Evolutionary conservation across 2,797 vertebrate species (phyloP), one percentile per base, ranked within the genome.

Genomic region (Mionectes olivaceus): DNA sequence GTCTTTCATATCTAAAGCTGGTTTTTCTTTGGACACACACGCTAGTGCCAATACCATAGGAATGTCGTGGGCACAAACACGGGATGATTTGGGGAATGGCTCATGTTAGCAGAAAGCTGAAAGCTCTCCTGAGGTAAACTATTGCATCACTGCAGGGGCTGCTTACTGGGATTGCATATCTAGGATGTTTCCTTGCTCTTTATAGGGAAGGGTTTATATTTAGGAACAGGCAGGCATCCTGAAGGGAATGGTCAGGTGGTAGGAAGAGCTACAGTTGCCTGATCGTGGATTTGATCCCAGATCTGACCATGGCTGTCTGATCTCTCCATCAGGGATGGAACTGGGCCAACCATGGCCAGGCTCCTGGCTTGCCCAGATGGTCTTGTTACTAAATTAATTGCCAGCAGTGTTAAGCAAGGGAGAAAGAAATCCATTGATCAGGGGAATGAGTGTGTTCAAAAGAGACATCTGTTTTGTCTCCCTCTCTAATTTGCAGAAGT

Each of bases 181-280:
- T 65, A 28, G 46, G 74, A 86, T 90, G 55, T 47, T 81, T 94
- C 32, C 69, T 78, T 0, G 0, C 43, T 73, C n/a, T 83, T 88
- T 81, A 61, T 89, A 59, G 83, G 53, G 60, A 56, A 78, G 46
- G 30, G 35, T 81, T 94, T 94, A 88, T 96, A 94, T 94, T 93
- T 96, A 88, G 96, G 69, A 65, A 0, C 1, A 57, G 69, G 28
- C 33, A 55, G 91, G 84, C 76, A 75, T 65, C 78, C 87, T 90
- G 87, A 91, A 75, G 65, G 84, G 67, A 83, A 71, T 9, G 27
- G 60, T 64, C 91, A 91, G 64, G 68, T 57, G 82, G 32, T 64
- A 23, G 30, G 63, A 82, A 76, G 41, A 63, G 65, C 44, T 43
- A 43, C 19, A 49, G n/a, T 21, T 70, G 63, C 56, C 50, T 76